Evolutionary conservation across 2,113 vertebrate species (phyloP), one percentile per base, ranked within the genome.

Genomic region (Petaurus breviceps): DNA sequence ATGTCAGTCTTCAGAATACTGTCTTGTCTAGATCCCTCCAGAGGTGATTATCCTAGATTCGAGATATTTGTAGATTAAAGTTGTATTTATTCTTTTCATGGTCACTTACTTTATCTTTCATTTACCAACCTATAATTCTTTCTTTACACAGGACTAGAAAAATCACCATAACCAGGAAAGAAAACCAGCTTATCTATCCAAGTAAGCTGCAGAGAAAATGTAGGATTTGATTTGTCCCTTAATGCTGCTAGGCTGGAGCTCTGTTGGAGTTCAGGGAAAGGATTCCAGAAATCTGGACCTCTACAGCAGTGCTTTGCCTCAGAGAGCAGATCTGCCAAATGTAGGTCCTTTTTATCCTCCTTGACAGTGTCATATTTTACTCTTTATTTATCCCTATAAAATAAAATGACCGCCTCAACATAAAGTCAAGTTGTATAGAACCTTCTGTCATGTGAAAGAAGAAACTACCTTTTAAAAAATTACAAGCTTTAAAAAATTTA

Each of bases 391-490:
- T 19, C 46, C 3, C 52, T 37, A 4, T 5, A 31, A 0, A 94
- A 55, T 7, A 49, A 31, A 92, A 6, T 28, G 93, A 90, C 8
- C 7, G 7, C 50, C 77, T 89, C 57, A 23, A 51, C 94, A n/a
- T 7, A 90, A 51, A 50, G 53, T 31, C 49, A 25, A 31, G 31
- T 92, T 89, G 25, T 43, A 37, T 3, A 3, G 7, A 19, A 0
- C 51, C 95, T n/a, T 0, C 31, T 0, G 12, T 28, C 93, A 89
- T 92, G 92, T 51, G 28, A 91, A 91, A 93, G 57, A 61, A 51
- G 2, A 11, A 52, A 68, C 47, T 19, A 84, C 5, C 95, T 97
- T 90, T 94, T 16, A 37, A 92, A 93, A 96, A 97, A 50, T 11
- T 2, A 37, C 28, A 46, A 37, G 23, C 0, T 7, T 26, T 68